Percentiles rank a stretch among this genome's conserved stretches.
Conservation (phyloP, 1,140 invertebrate genomes). For the Drosophila pseudoobscura region DNA sequence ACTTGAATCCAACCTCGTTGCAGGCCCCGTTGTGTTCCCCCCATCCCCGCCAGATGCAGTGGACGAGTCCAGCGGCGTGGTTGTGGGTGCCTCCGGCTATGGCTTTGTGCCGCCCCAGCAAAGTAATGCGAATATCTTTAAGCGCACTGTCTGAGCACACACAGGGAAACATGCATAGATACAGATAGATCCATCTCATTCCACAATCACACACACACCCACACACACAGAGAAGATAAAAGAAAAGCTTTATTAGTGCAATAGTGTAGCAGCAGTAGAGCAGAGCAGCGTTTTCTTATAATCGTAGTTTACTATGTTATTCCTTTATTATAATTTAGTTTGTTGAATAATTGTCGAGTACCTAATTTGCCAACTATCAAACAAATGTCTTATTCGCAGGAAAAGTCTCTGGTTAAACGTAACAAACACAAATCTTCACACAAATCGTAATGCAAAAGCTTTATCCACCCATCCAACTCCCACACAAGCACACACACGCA, state of each 20-base stretch:
- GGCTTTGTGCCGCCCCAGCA: conserved; percentile 82
- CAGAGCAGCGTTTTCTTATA: conserved; percentile 2
- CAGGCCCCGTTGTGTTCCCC: conserved; percentile 83
- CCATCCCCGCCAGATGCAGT: conserved; percentile 78
- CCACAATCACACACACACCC: conserved; percentile 15
- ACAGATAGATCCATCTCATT: conserved; percentile 11
- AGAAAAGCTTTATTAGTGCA: conserved; percentile 80
- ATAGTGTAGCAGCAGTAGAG: conserved; percentile 46
- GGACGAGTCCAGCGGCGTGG: conserved; percentile 80
- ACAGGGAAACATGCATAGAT: conserved; percentile 11
- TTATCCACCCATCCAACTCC: conserved; percentile 2
- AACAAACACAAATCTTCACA: conserved; percentile 33
- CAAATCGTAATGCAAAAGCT: conserved; percentile 35
- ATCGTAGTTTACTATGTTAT: conserved; percentile 18
- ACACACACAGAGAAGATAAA: conserved; percentile 38
- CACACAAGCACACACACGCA: conserved; percentile 8
- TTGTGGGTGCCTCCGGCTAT: conserved; percentile 82
- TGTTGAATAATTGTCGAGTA: conserved; percentile 54
- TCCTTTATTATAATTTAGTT: conserved; percentile 44
- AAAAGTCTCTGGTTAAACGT: conserved; percentile 69
- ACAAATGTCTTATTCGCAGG: conserved; percentile 69
- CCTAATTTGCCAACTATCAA: conserved; percentile 50
- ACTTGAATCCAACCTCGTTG: neutral
- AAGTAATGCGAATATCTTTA: conserved; percentile 75
- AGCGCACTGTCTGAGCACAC: conserved; percentile 57